Evolutionary conservation across 64 coral and sea anemone genomes (phyloP).

Genomic region (Montipora sp.): DNA sequence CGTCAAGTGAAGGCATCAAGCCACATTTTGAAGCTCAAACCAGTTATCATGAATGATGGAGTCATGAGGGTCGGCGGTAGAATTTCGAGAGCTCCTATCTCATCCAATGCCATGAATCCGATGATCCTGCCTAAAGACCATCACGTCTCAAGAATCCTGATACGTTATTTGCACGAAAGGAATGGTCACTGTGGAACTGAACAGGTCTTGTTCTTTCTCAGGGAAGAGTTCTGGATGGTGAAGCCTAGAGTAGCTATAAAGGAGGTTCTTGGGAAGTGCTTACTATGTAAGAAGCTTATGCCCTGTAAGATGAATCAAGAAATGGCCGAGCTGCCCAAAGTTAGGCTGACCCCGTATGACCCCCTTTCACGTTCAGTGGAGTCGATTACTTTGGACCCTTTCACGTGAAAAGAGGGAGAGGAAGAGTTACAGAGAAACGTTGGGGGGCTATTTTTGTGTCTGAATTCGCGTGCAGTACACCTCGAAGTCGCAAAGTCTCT

Average conservation of each 20-base stretch:
- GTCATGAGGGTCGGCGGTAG: constrained; percentile 57
- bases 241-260: constrained; percentile 40
- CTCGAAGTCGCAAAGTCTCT: constrained; percentile 49
- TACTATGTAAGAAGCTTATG: constrained; percentile 35
- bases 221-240: constrained; percentile 72
- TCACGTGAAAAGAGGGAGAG: constrained; percentile 58
- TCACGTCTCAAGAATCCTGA: constrained; percentile 59
- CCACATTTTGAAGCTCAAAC: constrained; percentile 37
- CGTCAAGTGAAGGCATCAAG: neutral
- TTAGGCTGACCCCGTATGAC: constrained; percentile 45
- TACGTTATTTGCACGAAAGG: constrained; percentile 66
- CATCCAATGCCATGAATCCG: constrained; percentile 59
- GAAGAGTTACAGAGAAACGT: constrained; percentile 59
- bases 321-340: constrained; percentile 54
- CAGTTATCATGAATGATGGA: constrained; percentile 1
- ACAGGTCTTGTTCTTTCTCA: constrained; percentile 41
- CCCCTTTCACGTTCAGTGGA: constrained; percentile 45
- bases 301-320: constrained; percentile 4
- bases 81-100: constrained; percentile 41
- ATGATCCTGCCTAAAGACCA: constrained; percentile 68
- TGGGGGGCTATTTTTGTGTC: constrained; percentile 57
- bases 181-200: constrained; percentile 75
- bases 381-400: constrained; percentile 66
- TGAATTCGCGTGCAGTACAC: constrained; percentile 62
- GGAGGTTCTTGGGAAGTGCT: constrained; percentile 35